Evolutionary conservation across 2,113 vertebrate species (phyloP), one percentile per base, ranked within the genome.

Genomic region (Lutjanus erythropterus): DNA sequence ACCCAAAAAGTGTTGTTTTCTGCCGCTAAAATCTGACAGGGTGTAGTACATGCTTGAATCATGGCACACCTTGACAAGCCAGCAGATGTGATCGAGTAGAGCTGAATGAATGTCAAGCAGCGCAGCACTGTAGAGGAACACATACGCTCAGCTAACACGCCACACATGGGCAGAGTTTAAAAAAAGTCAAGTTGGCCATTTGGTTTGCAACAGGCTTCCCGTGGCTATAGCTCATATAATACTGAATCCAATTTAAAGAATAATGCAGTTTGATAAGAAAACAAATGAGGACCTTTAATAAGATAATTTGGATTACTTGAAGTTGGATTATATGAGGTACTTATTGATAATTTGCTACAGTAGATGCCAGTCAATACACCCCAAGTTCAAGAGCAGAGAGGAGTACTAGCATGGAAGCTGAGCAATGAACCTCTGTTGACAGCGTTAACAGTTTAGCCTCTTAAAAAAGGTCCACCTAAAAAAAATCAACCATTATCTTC

Each of bases 1-100:
- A 73, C 70, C 60, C 41, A 81, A 84, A 78, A 74, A 78, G 46
- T 87, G 84, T 72, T 83, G 78, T 89, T 84, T 86, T 84, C 67
- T 61, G 25, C 37, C 74, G 29, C 61, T 67, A 71, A 68, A 81
- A 78, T 77, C 19, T 87, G 88, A 92, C 88, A 87, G 84, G 74
- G 61, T 87, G 76, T 80, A 79, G 86, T 76, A 68, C 55, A 83
- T 83, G 25, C 80, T 92, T 85, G 83, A 86, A 60, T 78, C 64
- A 77, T 44, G 49, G 68, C 78, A 78, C 66, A 75, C 62, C 12
- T 60, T 73, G 62, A 88, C 85, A 75, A 60, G 69, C 15, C 18
- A 53, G 55, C 59, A 41, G 68, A 59, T 69, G 62, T 53, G 74
- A 71, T 39, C 27, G 72, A 67, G 60, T 2, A 35, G 58, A 68